Conservation (phyloP, 2,113 vertebrate species). For the Choloepus hoffmanni region DNA sequence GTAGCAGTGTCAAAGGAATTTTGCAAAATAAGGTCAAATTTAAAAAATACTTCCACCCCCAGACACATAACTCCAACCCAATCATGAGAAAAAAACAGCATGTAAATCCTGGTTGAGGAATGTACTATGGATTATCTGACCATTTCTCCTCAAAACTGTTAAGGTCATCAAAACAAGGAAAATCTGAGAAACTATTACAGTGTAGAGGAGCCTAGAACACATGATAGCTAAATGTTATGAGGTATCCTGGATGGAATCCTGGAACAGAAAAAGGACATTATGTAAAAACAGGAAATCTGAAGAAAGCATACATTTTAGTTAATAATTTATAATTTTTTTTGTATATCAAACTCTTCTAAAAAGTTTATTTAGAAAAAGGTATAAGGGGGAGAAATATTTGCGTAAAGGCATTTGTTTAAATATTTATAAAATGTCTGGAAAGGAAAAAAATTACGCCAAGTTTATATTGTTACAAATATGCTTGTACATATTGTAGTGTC, state of each 20-base stretch:
- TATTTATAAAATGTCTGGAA: background rate
- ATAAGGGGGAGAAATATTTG: background rate
- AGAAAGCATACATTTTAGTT: background rate
- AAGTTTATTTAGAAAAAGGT: background rate
- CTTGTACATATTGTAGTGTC: background rate
- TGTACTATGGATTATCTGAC: background rate
- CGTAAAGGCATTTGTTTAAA: background rate
- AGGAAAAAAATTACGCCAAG: background rate
- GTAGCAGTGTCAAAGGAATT: background rate
- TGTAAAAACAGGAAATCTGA: background rate
- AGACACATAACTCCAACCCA: background rate
- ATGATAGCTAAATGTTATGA: background rate
- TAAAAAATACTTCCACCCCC: background rate
- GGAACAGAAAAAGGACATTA: background rate
- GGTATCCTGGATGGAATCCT: background rate
- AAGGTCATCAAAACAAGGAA: conserved; percentile 2
- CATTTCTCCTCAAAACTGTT: background rate
- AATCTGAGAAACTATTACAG: background rate
- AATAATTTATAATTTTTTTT: background rate
- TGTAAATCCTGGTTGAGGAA: background rate
- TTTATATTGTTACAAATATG: background rate
- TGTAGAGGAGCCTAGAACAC: background rate
- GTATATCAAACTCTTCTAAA: conserved; percentile 14
- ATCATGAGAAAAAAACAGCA: background rate
- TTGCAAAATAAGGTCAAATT: conserved; percentile 20